Base-by-base conservation (phyloP, 2,888 invertebrate genomes). In the Himalopsyche tibetana region DNA sequence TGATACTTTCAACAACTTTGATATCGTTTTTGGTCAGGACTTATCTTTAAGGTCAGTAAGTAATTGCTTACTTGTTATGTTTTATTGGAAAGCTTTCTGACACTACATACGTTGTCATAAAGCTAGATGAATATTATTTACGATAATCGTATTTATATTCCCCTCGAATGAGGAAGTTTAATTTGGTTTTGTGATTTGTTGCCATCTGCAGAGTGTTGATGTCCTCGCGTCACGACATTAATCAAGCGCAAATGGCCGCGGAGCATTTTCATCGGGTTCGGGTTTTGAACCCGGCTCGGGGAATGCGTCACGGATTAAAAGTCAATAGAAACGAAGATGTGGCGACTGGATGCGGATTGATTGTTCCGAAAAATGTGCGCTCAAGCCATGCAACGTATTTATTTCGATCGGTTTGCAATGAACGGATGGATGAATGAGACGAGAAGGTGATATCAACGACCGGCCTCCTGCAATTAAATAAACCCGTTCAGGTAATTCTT, bases 361-460 rank as follows among this genome's bases (percentile, higher is more conserved):
- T 63, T 63, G 63, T 63, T 28, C 63, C 63, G 63, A 63, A 63
- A 63, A 63, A 63, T 63, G 63, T 28, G 63, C 63, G 19, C 63
- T 19, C 19, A 11, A 28, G 63, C 5, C 5, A 63, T 63, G 63
- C 63, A 28, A 63, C 19, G 63, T 8, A 63, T 63, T 63, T 19
- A 56, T 56, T n/a, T 28, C 63, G 63, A 19, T 63, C 63, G 63
- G 51, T 51, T 51, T 51, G 15, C 12, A 15, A 51, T 51, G 15
- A 51, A 51, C 51, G 51, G 51, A 19, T 63, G 63, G 28, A 63
- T 63, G 63, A 63, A 63, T 63, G 63, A 9, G 63, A 19, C 19
- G 11, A n/a, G 19, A 63, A 19, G 28, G 63, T 63, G 63, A 28
- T 63, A 63, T 63, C 63, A 63, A 63, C 28, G 63, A 63, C 19